phyloP scores from a whole-genome alignment of 2,888 invertebrate species.

The Euplagia quadripunctaria region DNA sequence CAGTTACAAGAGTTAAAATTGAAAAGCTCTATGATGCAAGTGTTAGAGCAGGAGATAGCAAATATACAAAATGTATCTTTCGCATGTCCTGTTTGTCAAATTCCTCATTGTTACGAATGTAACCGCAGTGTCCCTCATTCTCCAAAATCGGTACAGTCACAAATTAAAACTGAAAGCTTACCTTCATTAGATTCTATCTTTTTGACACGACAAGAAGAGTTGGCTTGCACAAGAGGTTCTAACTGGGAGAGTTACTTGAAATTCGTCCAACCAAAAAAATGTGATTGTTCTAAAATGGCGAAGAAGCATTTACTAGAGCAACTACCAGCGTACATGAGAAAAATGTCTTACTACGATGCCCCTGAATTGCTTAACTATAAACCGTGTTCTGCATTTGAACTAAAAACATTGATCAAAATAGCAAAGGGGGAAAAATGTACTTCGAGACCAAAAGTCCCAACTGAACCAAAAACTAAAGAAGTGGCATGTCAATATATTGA shows the following conservation, averaged over 20 bases:
- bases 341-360: constrained; percentile 64
- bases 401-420: constrained; percentile 65
- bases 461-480: constrained; percentile 57
- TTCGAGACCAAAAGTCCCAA: constrained; percentile 29
- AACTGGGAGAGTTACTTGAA: constrained; percentile 73
- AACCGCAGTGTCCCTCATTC: neutral
- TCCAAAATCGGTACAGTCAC: neutral
- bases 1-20: constrained; percentile 66
- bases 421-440: constrained; percentile 52
- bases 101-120: constrained; percentile 52
- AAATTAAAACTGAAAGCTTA: constrained; percentile 7
- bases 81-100: constrained; percentile 64
- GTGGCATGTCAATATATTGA: constrained; percentile 68
- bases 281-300: constrained; percentile 66
- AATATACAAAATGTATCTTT: constrained; percentile 59
- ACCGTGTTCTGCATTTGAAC: constrained; percentile 59
- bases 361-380: constrained; percentile 72
- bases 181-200: constrained; percentile 30
- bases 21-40: constrained; percentile 76
- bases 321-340: constrained; percentile 76
- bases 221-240: constrained; percentile 70
- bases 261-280: constrained; percentile 64
- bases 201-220: constrained; percentile 56
- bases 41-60: constrained; percentile 72
- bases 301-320: constrained; percentile 74